Evolutionary conservation across 2,888 invertebrate species (phyloP).

Genomic region (Leptarthrus brevirostris): DNA sequence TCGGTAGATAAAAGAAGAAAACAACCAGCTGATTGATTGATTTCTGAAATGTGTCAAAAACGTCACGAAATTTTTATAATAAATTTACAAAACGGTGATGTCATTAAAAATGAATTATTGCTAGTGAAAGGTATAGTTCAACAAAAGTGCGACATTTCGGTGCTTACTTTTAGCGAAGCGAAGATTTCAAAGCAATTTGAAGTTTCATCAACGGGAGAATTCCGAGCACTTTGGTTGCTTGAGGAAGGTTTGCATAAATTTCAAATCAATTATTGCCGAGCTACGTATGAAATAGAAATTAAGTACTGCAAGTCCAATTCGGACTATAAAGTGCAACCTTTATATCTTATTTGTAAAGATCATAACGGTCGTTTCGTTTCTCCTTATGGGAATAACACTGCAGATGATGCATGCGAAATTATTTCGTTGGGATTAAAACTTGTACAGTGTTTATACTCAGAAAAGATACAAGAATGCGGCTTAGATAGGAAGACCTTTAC

Average conservation of each 20-base stretch:
- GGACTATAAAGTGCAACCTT: constrained; percentile 68
- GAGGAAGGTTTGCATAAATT: constrained; percentile 38
- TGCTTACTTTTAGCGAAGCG: constrained; percentile 19
- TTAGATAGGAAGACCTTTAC: constrained; percentile 80
- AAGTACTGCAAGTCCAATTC: constrained; percentile 40
- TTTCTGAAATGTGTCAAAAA: constrained; percentile 53
- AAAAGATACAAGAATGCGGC: constrained; percentile 80
- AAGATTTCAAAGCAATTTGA: constrained; percentile 48
- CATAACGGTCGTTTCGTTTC: constrained; percentile 83
- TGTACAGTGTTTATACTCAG: constrained; percentile 87
- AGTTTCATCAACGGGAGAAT: constrained; percentile 59
- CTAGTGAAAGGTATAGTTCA: constrained; percentile 62
- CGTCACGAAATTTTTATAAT: constrained; percentile 59
- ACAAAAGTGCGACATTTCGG: constrained; percentile 55
- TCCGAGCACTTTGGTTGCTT: constrained; percentile 62
- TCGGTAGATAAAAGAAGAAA: too few relatives aligned
- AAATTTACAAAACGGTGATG: constrained; percentile 59
- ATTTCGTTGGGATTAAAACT: constrained; percentile 82
- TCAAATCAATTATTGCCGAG: constrained; percentile 57
- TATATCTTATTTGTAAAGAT: constrained; percentile 85
- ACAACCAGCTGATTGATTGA: too few relatives aligned
- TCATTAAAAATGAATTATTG: constrained; percentile 61
- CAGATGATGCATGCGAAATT: constrained; percentile 78
- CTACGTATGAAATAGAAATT: constrained; percentile 51
- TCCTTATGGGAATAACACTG: constrained; percentile 65